Conservation (phyloP, 1,140 invertebrate genomes). For the Delia radicum region DNA sequence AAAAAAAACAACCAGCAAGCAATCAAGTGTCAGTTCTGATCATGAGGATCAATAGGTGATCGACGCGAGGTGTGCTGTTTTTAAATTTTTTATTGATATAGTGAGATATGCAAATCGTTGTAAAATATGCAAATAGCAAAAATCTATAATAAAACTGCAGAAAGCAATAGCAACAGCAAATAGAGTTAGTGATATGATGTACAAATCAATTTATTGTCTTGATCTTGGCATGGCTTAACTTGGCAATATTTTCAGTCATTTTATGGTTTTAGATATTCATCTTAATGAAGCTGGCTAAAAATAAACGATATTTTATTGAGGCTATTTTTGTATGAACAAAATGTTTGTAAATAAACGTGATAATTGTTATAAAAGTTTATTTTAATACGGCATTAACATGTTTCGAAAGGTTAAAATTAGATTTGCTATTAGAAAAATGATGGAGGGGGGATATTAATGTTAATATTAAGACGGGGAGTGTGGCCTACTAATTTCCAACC, state of each 20-base stretch:
- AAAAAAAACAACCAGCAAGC: background rate
- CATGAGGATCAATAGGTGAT: background rate
- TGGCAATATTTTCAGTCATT: background rate
- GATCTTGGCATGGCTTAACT: background rate
- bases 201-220: constrained; percentile 13
- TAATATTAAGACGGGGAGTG: too few relatives aligned
- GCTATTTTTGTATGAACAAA: background rate
- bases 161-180: background rate
- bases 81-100: background rate
- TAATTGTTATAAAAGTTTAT: too few relatives aligned
- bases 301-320: background rate
- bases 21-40: background rate
- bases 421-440: too few relatives aligned
- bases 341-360: too few relatives aligned
- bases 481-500: too few relatives aligned
- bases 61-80: background rate
- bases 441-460: too few relatives aligned
- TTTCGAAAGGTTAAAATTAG: too few relatives aligned
- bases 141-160: background rate
- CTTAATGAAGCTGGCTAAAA: background rate
- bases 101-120: too few relatives aligned
- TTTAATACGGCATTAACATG: too few relatives aligned
- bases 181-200: background rate
- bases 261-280: background rate
- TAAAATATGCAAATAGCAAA: background rate